phyloP scores from a whole-genome alignment of 2,797 vertebrate genomes.

The Chromis chromis region DNA sequence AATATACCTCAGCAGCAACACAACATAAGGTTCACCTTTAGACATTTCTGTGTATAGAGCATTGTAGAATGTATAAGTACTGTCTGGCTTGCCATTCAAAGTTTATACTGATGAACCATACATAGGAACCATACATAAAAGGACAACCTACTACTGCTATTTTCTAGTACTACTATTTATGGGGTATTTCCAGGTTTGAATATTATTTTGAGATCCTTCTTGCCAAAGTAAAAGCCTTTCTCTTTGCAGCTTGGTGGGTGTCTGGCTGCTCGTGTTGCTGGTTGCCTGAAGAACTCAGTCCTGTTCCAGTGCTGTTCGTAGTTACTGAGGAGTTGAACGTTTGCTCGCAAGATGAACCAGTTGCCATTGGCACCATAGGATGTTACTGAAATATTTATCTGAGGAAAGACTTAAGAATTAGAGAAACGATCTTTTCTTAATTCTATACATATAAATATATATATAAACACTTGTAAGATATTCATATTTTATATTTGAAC shows the following conservation, averaged over 20 bases:
- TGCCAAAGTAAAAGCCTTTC: slow-evolving; percentile 96
- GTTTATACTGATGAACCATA: slow-evolving; percentile 73
- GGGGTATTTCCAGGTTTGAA: slow-evolving; percentile 89
- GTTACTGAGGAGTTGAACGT: slow-evolving; percentile 55
- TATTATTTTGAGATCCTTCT: slow-evolving; percentile 89
- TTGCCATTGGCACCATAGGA: slow-evolving; percentile 74
- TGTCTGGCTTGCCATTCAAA: slow-evolving; percentile 76
- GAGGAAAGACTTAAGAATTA: slow-evolving; percentile 84
- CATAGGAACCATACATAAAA: slow-evolving; percentile 72
- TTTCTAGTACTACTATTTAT: slow-evolving; percentile 90
- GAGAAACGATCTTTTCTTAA: slow-evolving; percentile 81
- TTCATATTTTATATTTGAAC: slow-evolving; percentile 89
- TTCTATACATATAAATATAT: slow-evolving; percentile 85
- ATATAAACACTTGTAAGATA: slow-evolving; percentile 87
- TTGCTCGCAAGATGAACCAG: slow-evolving; percentile 73
- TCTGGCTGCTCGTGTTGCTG: slow-evolving; percentile 82
- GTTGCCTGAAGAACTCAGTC: slow-evolving; percentile 67
- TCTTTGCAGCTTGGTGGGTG: slow-evolving; percentile 85
- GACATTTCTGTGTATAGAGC: slow-evolving; percentile 88
- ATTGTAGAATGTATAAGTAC: slow-evolving; percentile 91
- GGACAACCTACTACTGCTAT: slow-evolving; percentile 88
- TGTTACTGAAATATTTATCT: slow-evolving; percentile 88
- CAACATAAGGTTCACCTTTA: slow-evolving; percentile 90
- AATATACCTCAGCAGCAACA: slow-evolving; percentile 98
- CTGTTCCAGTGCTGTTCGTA: slow-evolving; percentile 73